Evolutionary conservation across 1,140 invertebrate species (phyloP), one percentile per base, ranked within the genome.

Genomic region (Galleria mellonella): DNA sequence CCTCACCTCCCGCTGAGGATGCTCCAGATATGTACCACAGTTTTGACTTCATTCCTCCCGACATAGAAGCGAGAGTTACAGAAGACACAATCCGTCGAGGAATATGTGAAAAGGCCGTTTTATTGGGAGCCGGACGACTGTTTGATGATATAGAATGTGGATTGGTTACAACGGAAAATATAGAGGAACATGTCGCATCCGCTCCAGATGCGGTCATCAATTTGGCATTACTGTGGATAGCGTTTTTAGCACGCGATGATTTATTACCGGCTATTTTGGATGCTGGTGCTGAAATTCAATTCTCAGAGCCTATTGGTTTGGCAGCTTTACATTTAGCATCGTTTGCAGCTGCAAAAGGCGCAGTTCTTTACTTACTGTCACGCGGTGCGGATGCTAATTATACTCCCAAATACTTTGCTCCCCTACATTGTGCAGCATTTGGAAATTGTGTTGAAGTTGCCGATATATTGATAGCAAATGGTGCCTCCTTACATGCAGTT

Each of bases 21-120:
- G 88, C 89, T 0, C 89, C 89, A 1, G 90, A 90, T 38, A 88
- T 90, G 69, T 89, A 90, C 52, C 82, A 90, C 40, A 90, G 89
- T 52, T 88, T 88, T 51, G 89, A 90, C 28, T 86, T 88, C 39
- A 88, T 88, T 4, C 86, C 82, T 0, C 87, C 84, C 4, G 91
- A 92, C 15, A 84, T 91, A 4, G 89, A 88, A 30, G 87, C 92
- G 3, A 87, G 88, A 44, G 82, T 92, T 6, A 91, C 88, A 27
- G 89, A 89, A 51, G 90, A 92, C 23, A 87, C 87, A 2, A 87
- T 92, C 5, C 85, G 87, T 56, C 83, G 86, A 55, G 83, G 88
- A 9, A 58, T 93, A 1, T 69, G 88, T n/a, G 91, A 92, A 62
- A 88, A 89, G 43, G 89, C 90, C 56, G 83, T 88, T 31, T 77